Percentiles rank a stretch among this genome's conserved stretches.
phyloP scores from a whole-genome alignment of 64 coral and sea anemone genomes.

The Platygyra sinensis region DNA sequence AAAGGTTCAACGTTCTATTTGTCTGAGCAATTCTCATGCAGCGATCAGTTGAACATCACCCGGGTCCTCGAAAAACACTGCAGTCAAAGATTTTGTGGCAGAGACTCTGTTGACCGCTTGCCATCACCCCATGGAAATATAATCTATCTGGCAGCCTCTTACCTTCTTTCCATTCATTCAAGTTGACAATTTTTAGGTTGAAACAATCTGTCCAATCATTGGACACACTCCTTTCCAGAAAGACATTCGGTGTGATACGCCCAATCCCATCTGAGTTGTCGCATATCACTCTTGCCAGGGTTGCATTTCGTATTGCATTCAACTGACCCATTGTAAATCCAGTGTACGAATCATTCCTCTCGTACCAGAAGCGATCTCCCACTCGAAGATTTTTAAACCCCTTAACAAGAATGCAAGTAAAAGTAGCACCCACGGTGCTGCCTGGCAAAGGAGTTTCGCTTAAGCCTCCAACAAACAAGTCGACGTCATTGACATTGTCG shows the following conservation, averaged over 20 bases:
- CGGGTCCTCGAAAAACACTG: too few species aligned
- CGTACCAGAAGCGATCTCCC: slow-evolving; percentile 71
- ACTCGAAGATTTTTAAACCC: slow-evolving; percentile 22
- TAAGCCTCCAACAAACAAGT: slow-evolving; percentile 63
- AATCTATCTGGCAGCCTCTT: too few species aligned
- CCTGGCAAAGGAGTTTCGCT: slow-evolving; percentile 9
- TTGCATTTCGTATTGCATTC: slow-evolving; percentile 28
- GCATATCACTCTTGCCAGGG: slow-evolving; percentile 45
- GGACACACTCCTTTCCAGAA: not conserved
- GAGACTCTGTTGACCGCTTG: too few species aligned
- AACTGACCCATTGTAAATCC: slow-evolving; percentile 45
- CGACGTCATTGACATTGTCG: slow-evolving; percentile 32
- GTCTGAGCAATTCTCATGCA: too few species aligned
- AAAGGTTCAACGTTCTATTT: too few species aligned
- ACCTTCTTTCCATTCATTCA: slow-evolving; percentile 23
- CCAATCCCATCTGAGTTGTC: slow-evolving; percentile 62
- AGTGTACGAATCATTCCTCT: slow-evolving; percentile 21
- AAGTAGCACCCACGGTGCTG: slow-evolving; percentile 35
- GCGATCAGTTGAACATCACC: too few species aligned
- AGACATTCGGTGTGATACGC: slow-evolving; percentile 8
- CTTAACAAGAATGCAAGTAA: slow-evolving; percentile 43
- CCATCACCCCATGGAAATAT: too few species aligned
- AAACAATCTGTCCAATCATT: not conserved
- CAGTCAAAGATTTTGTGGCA: too few species aligned
- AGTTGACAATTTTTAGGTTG: slow-evolving; percentile 3